Evolutionary conservation across 1,140 invertebrate genomes (phyloP).

Genomic region (Procambarus clarkii): DNA sequence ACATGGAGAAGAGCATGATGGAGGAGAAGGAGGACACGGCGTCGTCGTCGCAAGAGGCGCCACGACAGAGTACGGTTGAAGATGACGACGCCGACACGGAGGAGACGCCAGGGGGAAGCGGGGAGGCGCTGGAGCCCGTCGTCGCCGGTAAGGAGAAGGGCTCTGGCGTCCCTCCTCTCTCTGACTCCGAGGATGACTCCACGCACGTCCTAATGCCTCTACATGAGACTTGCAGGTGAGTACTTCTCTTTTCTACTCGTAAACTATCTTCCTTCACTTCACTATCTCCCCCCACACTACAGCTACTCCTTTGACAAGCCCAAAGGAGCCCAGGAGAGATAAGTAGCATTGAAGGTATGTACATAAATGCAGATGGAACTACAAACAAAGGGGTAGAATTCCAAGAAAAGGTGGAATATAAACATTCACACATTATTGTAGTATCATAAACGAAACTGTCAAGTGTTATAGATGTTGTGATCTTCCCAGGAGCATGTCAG

Average conservation of each 20-base stretch:
- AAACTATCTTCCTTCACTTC: too few species aligned
- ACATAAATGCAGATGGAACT: too few species aligned
- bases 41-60: neutral
- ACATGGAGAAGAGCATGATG: conserved; percentile 60
- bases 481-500: too few species aligned
- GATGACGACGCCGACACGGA: conserved; percentile 7
- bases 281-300: too few species aligned
- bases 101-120: conserved; percentile 1
- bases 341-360: too few species aligned
- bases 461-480: too few species aligned
- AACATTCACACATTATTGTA: too few species aligned
- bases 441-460: too few species aligned
- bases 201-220: conserved; percentile 34
- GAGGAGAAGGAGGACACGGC: conserved; percentile 24
- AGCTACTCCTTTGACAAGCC: too few species aligned
- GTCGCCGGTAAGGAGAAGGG: conserved; percentile 16
- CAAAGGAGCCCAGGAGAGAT: too few species aligned
- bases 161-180: conserved; percentile 48
- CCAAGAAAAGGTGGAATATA: too few species aligned
- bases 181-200: conserved; percentile 44
- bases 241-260: neutral
- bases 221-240: conserved; percentile 42
- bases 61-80: neutral
- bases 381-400: too few species aligned
- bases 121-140: conserved; percentile 17